phyloP scores from a whole-genome alignment of 1,140 invertebrate genomes.

The Thereuonema tuberculata region DNA sequence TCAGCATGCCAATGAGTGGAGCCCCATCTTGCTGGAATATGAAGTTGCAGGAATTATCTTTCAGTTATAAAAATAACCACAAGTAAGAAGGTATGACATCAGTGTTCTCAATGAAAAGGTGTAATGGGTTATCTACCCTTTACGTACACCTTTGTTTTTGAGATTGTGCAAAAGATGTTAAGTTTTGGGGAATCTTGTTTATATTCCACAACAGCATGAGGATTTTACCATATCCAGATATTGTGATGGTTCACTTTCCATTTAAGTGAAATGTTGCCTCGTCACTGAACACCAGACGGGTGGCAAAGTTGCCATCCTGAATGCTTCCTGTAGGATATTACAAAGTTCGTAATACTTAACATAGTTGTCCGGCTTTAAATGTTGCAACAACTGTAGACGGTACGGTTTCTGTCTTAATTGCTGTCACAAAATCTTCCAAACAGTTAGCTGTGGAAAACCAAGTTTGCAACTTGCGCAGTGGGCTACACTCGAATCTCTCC shows the following conservation, averaged over 20 bases:
- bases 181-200: not conserved
- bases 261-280: slow-evolving; percentile 7
- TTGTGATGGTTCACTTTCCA: not conserved
- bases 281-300: slow-evolving; percentile 4
- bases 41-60: not conserved
- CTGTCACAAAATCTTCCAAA: slow-evolving; percentile 7
- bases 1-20: not conserved
- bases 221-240: not conserved
- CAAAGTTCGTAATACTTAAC: not conserved
- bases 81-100: not conserved
- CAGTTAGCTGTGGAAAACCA: slow-evolving; percentile 1
- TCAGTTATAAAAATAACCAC: not conserved
- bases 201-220: not conserved
- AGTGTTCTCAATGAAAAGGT: not conserved
- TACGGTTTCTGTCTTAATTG: slow-evolving; percentile 2
- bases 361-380: not conserved
- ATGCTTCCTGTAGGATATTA: not conserved
- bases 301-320: slow-evolving; percentile 3
- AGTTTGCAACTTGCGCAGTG: slow-evolving; percentile 4
- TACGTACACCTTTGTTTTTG: not conserved
- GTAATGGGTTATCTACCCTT: too few relatives aligned
- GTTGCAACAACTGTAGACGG: slow-evolving; percentile 1
- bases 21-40: not conserved
- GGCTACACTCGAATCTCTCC: not conserved
- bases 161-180: not conserved